Conservation (phyloP, 2,797 vertebrate species). For the Poecile montanus region DNA sequence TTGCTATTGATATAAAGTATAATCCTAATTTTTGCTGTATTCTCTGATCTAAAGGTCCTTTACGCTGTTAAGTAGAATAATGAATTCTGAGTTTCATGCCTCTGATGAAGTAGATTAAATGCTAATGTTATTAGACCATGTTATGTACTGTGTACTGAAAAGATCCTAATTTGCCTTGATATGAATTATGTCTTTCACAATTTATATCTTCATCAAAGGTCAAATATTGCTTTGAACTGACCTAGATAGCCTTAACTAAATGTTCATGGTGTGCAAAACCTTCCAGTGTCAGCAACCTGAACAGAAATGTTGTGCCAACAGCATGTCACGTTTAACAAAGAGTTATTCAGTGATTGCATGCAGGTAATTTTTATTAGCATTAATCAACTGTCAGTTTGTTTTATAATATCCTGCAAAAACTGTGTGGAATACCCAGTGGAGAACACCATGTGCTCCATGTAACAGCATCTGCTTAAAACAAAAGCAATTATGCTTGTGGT, state of each 20-base stretch:
- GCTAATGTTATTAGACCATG: not conserved
- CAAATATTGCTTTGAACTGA: conserved; percentile 29
- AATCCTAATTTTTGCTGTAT: not conserved
- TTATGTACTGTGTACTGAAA: not conserved
- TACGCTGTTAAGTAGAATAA: not conserved
- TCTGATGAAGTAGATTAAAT: not conserved
- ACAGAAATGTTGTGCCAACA: not conserved
- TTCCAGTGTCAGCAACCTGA: not conserved
- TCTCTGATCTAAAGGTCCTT: not conserved
- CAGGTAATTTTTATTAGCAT: not conserved
- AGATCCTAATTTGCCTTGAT: conserved; percentile 25
- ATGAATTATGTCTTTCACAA: conserved; percentile 6
- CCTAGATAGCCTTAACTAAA: not conserved
- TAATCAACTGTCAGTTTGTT: not conserved
- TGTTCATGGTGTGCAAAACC: not conserved
- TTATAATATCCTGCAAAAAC: not conserved
- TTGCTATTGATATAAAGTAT: not conserved
- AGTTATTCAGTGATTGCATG: not conserved
- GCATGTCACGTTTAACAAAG: not conserved
- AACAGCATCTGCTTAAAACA: not conserved
- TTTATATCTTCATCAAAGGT: conserved; percentile 30
- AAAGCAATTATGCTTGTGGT: not conserved
- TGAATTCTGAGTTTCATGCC: not conserved
- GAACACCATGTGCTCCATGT: not conserved
- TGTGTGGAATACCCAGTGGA: not conserved